Conservation (phyloP, 2,888 invertebrate species). For the Drosophila neonasuta region DNA sequence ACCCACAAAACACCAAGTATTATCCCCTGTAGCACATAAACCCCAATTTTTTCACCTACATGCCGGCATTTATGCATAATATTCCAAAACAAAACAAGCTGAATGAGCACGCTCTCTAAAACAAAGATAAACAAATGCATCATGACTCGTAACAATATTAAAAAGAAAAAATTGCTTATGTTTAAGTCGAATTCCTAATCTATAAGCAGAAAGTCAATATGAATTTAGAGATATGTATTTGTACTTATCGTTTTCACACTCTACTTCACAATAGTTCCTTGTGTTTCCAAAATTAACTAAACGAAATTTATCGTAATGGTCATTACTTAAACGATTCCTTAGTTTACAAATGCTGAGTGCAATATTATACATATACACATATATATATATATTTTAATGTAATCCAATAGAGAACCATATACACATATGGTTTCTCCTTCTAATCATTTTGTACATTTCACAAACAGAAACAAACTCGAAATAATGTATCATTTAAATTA, state of each 20-base stretch:
- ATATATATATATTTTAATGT: slow-evolving; percentile 27
- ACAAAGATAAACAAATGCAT: slow-evolving; percentile 33
- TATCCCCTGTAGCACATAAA: slow-evolving; percentile 26
- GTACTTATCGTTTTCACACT: slow-evolving; percentile 22
- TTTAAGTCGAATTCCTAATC: slow-evolving; percentile 54
- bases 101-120: slow-evolving; percentile 61
- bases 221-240: slow-evolving; percentile 34
- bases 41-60: slow-evolving; percentile 34
- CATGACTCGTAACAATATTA: slow-evolving; percentile 47
- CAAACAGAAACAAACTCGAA: slow-evolving; percentile 12
- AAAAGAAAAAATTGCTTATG: slow-evolving; percentile 32
- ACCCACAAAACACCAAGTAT: slow-evolving; percentile 29
- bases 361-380: slow-evolving; percentile 30
- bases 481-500: slow-evolving; percentile 45
- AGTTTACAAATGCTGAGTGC: slow-evolving; percentile 41
- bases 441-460: slow-evolving; percentile 31
- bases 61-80: slow-evolving; percentile 37
- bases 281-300: slow-evolving; percentile 27
- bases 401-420: background rate
- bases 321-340: slow-evolving; percentile 21
- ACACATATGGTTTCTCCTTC: slow-evolving; percentile 11
- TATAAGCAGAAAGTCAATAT: slow-evolving; percentile 58
- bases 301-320: slow-evolving; percentile 25
- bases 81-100: slow-evolving; percentile 37
- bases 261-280: slow-evolving; percentile 54